Conservation (phyloP, 2,888 invertebrate species). For the Acrobasis repandana region DNA sequence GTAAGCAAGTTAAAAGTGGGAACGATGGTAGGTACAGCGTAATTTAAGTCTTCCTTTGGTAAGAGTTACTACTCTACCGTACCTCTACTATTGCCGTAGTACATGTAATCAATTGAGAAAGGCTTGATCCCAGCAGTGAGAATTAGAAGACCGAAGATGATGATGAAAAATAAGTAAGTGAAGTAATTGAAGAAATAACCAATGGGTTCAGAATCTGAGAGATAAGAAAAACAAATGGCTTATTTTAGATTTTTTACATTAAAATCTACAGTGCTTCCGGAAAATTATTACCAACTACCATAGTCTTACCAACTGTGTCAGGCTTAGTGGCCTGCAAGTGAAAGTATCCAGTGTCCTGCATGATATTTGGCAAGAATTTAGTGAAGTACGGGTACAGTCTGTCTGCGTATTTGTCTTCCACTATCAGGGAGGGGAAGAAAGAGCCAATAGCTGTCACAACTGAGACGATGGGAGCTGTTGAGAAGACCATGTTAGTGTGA, state of each 20-base stretch:
- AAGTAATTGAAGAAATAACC: too few relatives aligned
- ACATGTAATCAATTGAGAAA: too few relatives aligned
- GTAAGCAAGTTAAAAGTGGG: not conserved
- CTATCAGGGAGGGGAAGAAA: constrained; percentile 81
- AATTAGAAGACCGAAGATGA: not conserved
- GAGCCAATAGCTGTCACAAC: constrained; percentile 73
- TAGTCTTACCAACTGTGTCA: constrained; percentile 83
- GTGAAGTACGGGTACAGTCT: constrained; percentile 54
- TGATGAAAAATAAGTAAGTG: not conserved
- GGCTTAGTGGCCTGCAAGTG: constrained; percentile 94
- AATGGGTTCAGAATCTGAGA: too few relatives aligned
- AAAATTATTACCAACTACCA: too few relatives aligned
- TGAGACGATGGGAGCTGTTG: constrained; percentile 39
- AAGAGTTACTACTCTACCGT: too few relatives aligned
- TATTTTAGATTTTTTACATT: too few relatives aligned
- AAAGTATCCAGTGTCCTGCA: constrained; percentile 67
- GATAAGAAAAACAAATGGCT: too few relatives aligned
- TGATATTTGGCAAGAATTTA: constrained; percentile 34
- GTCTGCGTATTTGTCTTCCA: constrained; percentile 56
- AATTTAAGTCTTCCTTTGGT: too few relatives aligned
- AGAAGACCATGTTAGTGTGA: constrained; percentile 85
- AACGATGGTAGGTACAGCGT: too few relatives aligned
- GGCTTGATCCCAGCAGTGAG: too few relatives aligned
- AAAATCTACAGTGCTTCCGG: too few relatives aligned
- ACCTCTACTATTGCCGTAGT: too few relatives aligned